Evolutionary conservation across 2,888 invertebrate genomes (phyloP).

Genomic region (Luperina nickerlii): DNA sequence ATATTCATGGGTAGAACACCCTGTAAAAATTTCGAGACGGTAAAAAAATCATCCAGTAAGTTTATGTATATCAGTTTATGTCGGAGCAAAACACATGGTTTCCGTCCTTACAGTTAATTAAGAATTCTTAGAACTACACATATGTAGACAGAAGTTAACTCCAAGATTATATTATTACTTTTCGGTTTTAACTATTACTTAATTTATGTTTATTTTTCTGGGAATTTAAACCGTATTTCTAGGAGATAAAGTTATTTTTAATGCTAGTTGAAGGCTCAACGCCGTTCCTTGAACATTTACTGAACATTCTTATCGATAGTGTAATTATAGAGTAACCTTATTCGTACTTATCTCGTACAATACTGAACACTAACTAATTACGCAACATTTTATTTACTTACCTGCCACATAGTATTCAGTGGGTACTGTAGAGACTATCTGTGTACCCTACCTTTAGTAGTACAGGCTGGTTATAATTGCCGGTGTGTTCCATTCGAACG

Average conservation of each 20-base stretch:
- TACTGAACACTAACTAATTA: constrained; percentile 43
- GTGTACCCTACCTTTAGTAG: too few species aligned
- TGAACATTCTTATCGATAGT: constrained; percentile 57
- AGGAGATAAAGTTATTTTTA: not conserved
- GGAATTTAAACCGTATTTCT: not conserved
- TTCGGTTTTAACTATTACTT: constrained; percentile 24
- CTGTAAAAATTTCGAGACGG: too few species aligned
- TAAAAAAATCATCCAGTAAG: too few species aligned
- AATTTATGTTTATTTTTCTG: not conserved
- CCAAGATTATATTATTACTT: constrained; percentile 23
- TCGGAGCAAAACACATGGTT: not conserved
- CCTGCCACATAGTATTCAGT: not conserved
- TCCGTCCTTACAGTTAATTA: constrained; percentile 5
- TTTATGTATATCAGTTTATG: not conserved
- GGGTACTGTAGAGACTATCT: too few species aligned
- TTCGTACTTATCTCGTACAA: constrained; percentile 39
- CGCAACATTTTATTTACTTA: constrained; percentile 29
- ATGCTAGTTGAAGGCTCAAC: constrained; percentile 19
- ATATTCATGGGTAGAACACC: too few species aligned
- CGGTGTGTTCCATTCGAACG: too few species aligned
- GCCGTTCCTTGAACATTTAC: constrained; percentile 26
- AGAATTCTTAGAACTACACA: constrained; percentile 28
- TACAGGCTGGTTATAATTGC: too few species aligned
- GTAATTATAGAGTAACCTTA: constrained; percentile 53
- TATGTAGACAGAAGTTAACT: constrained; percentile 10